Evolutionary conservation across 2,797 vertebrate genomes (phyloP).

Genomic region (Spheniscus humboldti): DNA sequence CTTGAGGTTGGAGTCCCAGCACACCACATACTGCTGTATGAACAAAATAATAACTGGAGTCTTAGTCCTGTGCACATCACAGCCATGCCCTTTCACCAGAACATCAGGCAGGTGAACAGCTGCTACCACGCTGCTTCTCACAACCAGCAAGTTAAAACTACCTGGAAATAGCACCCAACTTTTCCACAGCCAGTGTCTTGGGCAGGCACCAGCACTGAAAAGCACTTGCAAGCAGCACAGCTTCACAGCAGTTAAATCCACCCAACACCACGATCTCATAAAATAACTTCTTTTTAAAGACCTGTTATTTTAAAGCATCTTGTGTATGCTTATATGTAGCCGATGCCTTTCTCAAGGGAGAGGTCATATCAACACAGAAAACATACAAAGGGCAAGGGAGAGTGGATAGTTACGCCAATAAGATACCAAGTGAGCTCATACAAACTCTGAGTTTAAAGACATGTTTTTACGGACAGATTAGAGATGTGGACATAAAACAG

Average conservation of each 20-base stretch:
- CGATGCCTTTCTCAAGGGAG: background rate
- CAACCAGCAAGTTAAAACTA: background rate
- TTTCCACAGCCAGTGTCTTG: background rate
- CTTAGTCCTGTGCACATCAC: background rate
- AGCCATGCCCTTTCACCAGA: background rate
- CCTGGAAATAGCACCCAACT: background rate
- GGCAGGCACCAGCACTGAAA: background rate
- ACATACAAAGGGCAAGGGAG: background rate
- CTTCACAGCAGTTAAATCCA: background rate
- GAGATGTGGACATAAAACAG: background rate
- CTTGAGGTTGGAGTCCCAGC: background rate
- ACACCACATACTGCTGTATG: background rate
- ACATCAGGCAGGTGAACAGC: background rate
- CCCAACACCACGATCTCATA: background rate
- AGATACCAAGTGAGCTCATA: background rate
- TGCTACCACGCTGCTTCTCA: background rate
- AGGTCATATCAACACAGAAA: background rate
- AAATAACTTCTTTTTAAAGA: background rate
- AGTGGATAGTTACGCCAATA: background rate
- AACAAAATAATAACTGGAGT: accelerated
- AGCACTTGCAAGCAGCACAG: background rate
- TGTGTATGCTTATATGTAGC: background rate
- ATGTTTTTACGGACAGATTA: background rate
- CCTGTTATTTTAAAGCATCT: background rate
- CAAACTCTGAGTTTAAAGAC: background rate